Base-by-base conservation (phyloP, 2,797 vertebrate species). In the Gadopsis bispinosus region DNA sequence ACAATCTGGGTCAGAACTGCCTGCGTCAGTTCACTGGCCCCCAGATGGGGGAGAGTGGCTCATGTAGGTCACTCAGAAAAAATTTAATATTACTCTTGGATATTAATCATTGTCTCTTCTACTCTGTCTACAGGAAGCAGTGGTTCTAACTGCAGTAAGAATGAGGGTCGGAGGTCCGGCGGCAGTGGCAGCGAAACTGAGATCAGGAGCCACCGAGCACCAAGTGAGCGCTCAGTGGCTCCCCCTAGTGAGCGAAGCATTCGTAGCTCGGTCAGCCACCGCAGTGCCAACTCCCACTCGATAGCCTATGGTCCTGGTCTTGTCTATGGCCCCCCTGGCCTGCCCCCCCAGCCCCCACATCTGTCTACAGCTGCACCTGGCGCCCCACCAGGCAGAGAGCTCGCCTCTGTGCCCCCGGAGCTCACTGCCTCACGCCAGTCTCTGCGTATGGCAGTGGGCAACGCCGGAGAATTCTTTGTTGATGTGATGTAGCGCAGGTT, bases 391-490 rank as follows among this genome's bases (percentile, higher is more conserved):
- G 95, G 96, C 90, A 96, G 97, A 66, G 97, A 97, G 92, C 95
- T 99, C 80, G 91, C 95, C 80, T 95, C 97, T 0, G 97, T 97
- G 91, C 97, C 98, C 87, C 96, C 98, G 0, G 98, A 99, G 96
- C 96, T 99, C 91, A 97, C 97, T 5, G 97, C 96, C 85, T 99
- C 98, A 77, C 97, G 98, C 91, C 98, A 99, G 95, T 99, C 98
- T 80, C 97, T 99, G 95, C 97, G 97, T 93, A 97, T 98, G 96
- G 97, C 98, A 22, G 98, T 99, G 95, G 98, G 98, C 90, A 99
- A 98, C 83, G 97, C 97, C 60, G 98, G 98, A 93, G 98, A 99
- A 94, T 99, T 99, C 94, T 99, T 99, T 91, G 98, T 99, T 70
- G 98, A 99, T 93, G 98, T 99, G 92, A 99, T 99, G 98, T 99